Percentiles rank a stretch among this genome's conserved stretches.
These are phyloP conservation scores for Sebastes steindachneri DNA, from an alignment of 2,797 vertebrate genomes.

Conservation along the genomic window DNA sequence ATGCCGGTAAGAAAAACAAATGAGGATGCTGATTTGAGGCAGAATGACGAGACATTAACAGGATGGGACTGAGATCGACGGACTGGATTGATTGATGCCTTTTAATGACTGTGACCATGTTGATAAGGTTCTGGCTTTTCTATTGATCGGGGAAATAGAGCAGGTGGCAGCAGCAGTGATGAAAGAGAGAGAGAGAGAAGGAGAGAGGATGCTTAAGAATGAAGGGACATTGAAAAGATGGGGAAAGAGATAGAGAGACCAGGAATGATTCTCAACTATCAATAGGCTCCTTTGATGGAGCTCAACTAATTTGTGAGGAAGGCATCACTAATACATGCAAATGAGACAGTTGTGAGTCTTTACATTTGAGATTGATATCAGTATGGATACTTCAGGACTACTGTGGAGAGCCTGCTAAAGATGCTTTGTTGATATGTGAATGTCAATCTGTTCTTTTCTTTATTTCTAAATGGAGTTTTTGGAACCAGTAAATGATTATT, in stretches of 20 bases:
- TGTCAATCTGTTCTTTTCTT: conserved; percentile 2
- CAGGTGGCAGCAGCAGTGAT: conserved; percentile 61
- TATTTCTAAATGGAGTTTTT: conserved; percentile 5
- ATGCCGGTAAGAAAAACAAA: conserved; percentile 65
- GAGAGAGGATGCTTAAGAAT: conserved; percentile 54
- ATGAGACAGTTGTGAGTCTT: conserved; percentile 19
- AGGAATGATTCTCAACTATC: conserved; percentile 45
- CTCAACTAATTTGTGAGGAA: conserved; percentile 44
- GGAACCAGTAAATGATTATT: background rate
- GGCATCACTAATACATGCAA: conserved; percentile 55
- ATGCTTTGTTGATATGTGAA: conserved; percentile 3
- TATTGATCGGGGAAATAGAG: conserved; percentile 60
- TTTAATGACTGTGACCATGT: conserved; percentile 49
- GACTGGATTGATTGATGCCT: conserved; percentile 49
- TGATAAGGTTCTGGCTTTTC: conserved; percentile 68
- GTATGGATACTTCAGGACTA: background rate
- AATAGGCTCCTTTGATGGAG: conserved; percentile 72
- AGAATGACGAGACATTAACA: conserved; percentile 39
- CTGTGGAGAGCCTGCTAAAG: background rate
- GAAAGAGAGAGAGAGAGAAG: conserved; percentile 45
- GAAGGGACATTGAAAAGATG: conserved; percentile 43
- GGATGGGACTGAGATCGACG: conserved; percentile 43
- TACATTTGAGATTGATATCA: background rate
- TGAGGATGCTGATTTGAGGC: conserved; percentile 53
- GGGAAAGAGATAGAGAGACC: conserved; percentile 23